Conservation (phyloP, 2,888 invertebrate species). For the Leptogaster cylindrica region DNA sequence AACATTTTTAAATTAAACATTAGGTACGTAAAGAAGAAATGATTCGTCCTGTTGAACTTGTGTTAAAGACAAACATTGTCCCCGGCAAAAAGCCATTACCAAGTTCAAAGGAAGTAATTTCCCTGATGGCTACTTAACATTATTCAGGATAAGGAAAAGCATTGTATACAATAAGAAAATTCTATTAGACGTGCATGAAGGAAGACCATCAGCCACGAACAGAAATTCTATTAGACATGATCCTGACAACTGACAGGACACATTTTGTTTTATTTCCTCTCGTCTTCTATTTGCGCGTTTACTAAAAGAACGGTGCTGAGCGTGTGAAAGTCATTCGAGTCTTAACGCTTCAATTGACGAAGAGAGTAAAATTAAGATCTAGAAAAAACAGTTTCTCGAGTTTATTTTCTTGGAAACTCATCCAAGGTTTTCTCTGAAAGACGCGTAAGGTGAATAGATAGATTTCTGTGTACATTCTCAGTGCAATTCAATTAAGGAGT, state of each 20-base stretch:
- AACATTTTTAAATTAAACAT: no score
- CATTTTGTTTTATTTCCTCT: no score
- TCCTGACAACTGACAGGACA: no score
- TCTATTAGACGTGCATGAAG: slow-evolving; percentile 20
- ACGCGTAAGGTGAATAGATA: no score
- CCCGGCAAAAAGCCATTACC: slow-evolving; percentile 24
- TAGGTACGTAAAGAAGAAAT: no score
- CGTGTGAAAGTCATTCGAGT: not conserved
- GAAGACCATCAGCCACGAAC: not conserved
- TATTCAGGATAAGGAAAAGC: not conserved
- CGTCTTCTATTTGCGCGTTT: not conserved
- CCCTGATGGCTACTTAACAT: not conserved
- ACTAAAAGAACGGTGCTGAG: not conserved
- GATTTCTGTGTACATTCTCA: no score
- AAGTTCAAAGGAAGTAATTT: slow-evolving; percentile 19
- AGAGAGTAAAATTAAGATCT: no score
- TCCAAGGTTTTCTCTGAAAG: no score
- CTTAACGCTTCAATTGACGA: not conserved
- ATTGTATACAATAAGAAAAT: not conserved
- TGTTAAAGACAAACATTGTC: slow-evolving; percentile 9
- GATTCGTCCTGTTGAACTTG: slow-evolving; percentile 23
- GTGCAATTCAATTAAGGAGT: no score
- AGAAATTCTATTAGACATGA: no score
- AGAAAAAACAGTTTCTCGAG: no score
- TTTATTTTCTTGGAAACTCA: no score